Conservation (phyloP, 2,113 vertebrate species). For the Furnarius figulus region DNA sequence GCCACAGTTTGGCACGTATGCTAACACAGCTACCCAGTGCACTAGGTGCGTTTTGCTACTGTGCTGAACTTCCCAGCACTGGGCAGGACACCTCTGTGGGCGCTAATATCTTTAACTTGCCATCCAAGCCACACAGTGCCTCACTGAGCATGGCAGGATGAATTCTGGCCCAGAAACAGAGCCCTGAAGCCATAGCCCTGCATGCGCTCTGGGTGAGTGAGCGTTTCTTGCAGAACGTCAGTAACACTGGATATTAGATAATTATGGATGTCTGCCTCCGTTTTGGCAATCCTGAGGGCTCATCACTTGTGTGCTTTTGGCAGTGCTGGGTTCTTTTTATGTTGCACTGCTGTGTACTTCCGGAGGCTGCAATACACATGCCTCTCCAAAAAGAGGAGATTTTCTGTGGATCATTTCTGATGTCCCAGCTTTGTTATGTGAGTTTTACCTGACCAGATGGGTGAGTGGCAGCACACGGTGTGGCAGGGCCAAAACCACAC, state of each 20-base stretch:
- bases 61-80: neutral
- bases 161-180: neutral
- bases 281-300: neutral
- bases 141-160: neutral
- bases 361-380: accelerated
- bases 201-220: neutral
- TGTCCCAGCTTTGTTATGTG: neutral
- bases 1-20: neutral
- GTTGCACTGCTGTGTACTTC: neutral
- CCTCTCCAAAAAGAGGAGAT: accelerated
- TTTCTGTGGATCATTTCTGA: neutral
- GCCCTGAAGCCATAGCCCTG: neutral
- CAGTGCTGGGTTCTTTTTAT: neutral
- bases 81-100: neutral
- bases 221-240: neutral
- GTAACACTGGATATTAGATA: neutral
- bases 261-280: neutral
- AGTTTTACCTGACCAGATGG: neutral
- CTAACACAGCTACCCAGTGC: accelerated
- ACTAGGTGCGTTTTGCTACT: neutral
- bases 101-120: neutral
- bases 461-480: accelerated
- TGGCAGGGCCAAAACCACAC: neutral
- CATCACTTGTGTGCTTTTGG: neutral
- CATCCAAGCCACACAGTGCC: neutral